Base-by-base conservation (phyloP, 2,888 invertebrate genomes). In the Pharmacophagus antenor region DNA sequence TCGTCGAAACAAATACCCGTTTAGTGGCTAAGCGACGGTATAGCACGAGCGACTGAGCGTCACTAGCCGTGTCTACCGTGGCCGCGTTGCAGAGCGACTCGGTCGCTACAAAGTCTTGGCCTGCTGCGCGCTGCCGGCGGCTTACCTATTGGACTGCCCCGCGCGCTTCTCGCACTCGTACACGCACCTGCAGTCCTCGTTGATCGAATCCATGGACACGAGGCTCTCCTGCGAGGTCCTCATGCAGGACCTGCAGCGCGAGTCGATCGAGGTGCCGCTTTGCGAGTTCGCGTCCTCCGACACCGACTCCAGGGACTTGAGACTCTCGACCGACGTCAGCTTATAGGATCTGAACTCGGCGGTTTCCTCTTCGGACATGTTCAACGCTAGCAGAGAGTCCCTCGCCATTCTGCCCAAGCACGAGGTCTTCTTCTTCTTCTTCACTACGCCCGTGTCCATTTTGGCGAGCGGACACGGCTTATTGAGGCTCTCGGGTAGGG, bases 291-390 rank as follows among this genome's bases (percentile, higher is more conserved):
- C 87, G 49, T 90, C 89, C 61, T 91, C 91, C 0, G 90, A 91
- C 0, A 91, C 91, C 0, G 90, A 91, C 31, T 91, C 91, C 1
- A 91, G 59, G 0, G 90, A 90, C 18, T 71, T 74, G 4, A 91
- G 62, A 67, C 90, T 90, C 54, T 91, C 91, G 0, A 89, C 84
- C 0, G 90, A 91, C 0, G 91, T 89, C 0, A 88, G 62, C 65
- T 88, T 88, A 50, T 89, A 88, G 0, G 89, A 88, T 37, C 89
- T 70, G 27, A 90, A 87, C 18, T 91, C 90, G 0, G 86, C 85
- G 1, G 90, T 87, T 15, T 91, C 91, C 2, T 91, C 91, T 2
- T 90, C 90, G 12, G 82, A 85, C 86, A 90, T 88, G 63, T 91
- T 91, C 6, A 91, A 63, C 0, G 91, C 91, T 18, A 91, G 65